Evolutionary conservation across 1,140 invertebrate genomes (phyloP).

Genomic region (Tenebrio molitor): DNA sequence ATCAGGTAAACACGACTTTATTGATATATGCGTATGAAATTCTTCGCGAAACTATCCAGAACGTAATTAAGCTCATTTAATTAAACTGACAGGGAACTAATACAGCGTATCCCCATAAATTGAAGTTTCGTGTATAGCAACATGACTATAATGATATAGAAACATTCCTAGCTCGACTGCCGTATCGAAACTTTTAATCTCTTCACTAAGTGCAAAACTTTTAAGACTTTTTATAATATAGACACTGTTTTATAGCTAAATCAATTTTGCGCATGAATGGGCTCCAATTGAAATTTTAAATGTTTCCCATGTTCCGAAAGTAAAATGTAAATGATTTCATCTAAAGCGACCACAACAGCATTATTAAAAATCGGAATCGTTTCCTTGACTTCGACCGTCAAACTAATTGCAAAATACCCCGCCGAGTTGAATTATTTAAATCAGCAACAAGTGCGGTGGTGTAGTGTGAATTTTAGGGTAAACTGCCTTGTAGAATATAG

Average conservation of each 20-base stretch:
- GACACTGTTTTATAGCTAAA: conserved; percentile 46
- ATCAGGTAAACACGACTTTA: conserved; percentile 50
- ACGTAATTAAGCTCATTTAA: conserved; percentile 63
- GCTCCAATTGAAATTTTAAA: conserved; percentile 32
- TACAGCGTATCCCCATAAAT: conserved; percentile 59
- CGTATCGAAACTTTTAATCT: conserved; percentile 58
- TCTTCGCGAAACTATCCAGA: conserved; percentile 61
- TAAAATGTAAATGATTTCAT: conserved; percentile 35
- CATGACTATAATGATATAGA: conserved; percentile 56
- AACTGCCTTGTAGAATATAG: neutral
- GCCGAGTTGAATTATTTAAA: conserved; percentile 1
- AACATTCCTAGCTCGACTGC: conserved; percentile 52
- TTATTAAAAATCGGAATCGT: conserved; percentile 19
- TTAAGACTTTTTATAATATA: conserved; percentile 50
- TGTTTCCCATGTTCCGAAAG: conserved; percentile 21
- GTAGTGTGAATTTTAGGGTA: conserved; percentile 1
- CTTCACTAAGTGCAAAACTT: conserved; percentile 55
- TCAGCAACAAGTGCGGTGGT: conserved; percentile 1
- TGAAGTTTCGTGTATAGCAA: conserved; percentile 61
- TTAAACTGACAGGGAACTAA: conserved; percentile 61
- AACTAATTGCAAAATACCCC: neutral
- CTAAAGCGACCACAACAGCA: neutral
- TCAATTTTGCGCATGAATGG: conserved; percentile 48
- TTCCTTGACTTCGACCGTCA: neutral
- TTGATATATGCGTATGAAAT: conserved; percentile 59